These are phyloP conservation scores for Lophotis ruficrista DNA, from an alignment of 2,113 vertebrate species.

Conservation along the genomic window DNA sequence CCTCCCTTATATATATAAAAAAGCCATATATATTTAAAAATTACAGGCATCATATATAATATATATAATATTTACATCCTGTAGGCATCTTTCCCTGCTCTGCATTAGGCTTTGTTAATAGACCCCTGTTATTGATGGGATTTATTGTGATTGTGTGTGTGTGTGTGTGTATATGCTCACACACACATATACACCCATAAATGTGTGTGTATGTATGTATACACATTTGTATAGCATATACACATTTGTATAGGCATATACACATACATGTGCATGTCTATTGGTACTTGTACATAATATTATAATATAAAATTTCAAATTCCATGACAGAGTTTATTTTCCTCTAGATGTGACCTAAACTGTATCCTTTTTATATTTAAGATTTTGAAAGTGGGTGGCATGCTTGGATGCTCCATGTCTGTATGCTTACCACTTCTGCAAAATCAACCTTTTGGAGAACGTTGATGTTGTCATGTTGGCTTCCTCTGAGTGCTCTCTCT, in stretches of 20 bases:
- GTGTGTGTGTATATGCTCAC: too few relatives aligned
- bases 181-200: neutral
- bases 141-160: neutral
- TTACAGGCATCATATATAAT: neutral
- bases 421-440: neutral
- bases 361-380: neutral
- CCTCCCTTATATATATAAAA: too few relatives aligned
- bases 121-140: neutral
- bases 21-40: neutral
- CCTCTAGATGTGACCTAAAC: neutral
- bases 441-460: neutral
- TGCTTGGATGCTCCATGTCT: neutral
- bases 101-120: slow-evolving; percentile 20
- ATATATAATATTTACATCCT: neutral
- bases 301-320: neutral
- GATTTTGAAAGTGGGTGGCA: neutral
- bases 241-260: neutral
- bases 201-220: neutral
- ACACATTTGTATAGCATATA: neutral
- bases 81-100: neutral
- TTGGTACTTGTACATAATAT: neutral
- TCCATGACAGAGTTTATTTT: neutral
- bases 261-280: neutral
- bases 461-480: neutral
- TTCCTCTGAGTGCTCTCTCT: neutral